Evolutionary conservation across 1,140 invertebrate species (phyloP).

Genomic region (Maconellicoccus hirsutus): DNA sequence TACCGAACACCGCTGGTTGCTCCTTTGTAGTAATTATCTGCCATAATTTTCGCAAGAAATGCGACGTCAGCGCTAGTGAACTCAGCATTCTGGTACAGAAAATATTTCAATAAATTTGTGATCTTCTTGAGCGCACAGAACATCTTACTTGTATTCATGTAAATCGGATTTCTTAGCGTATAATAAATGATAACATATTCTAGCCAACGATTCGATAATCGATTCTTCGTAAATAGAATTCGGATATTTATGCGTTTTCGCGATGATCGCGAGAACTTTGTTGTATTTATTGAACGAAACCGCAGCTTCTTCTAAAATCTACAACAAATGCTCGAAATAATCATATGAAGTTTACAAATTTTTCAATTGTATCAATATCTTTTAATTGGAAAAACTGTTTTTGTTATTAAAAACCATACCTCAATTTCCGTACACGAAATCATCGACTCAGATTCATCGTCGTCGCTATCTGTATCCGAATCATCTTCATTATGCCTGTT

Average conservation of each 20-base stretch:
- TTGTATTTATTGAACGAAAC: background rate
- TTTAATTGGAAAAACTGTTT: no score
- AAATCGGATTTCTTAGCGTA: conserved; percentile 59
- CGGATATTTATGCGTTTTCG: conserved; percentile 29
- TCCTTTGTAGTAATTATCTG: conserved; percentile 41
- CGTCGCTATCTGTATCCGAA: background rate
- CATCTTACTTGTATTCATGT: conserved; percentile 56
- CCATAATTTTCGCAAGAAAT: conserved; percentile 73
- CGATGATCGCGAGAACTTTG: conserved; percentile 22
- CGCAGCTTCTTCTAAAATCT: background rate
- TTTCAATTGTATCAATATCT: background rate
- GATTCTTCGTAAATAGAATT: conserved; percentile 42
- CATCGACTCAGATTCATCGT: background rate
- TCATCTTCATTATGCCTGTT: background rate
- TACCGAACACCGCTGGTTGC: conserved; percentile 49
- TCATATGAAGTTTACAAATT: no score
- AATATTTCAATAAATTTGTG: no score
- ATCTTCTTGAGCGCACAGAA: no score
- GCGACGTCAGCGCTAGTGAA: conserved; percentile 70
- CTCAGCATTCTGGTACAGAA: conserved; percentile 56
- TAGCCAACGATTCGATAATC: conserved; percentile 49
- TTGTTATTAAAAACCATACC: no score
- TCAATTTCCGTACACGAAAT: background rate
- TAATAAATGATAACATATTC: conserved; percentile 65
- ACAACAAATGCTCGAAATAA: background rate